These are phyloP conservation scores for Cylindroiulus punctatus DNA, from an alignment of 2,888 invertebrate genomes.

Conservation along the genomic window DNA sequence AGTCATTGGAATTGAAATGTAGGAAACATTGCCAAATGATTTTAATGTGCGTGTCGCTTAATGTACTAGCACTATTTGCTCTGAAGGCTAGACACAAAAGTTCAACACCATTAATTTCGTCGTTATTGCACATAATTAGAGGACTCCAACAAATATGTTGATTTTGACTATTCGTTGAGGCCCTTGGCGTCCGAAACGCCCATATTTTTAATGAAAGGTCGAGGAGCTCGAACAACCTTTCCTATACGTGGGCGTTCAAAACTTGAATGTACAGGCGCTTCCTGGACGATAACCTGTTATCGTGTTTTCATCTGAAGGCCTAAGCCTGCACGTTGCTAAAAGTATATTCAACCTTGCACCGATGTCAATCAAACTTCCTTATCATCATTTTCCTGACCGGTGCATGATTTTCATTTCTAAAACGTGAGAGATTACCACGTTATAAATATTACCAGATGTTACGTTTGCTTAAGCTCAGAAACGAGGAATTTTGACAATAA, in stretches of 20 bases:
- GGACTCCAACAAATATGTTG: neutral
- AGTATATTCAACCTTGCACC: conserved; percentile 43
- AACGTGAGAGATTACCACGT: conserved; percentile 43
- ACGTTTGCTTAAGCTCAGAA: neutral
- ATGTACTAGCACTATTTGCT: neutral
- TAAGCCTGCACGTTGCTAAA: conserved; percentile 1
- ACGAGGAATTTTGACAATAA: conserved; percentile 41
- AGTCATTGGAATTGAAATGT: neutral
- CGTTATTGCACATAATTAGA: conserved; percentile 44
- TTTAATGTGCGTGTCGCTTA: neutral
- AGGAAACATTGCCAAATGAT: neutral
- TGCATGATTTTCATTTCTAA: conserved; percentile 43
- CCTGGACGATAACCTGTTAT: conserved; percentile 47
- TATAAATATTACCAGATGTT: conserved; percentile 34
- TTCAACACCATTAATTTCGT: conserved; percentile 6
- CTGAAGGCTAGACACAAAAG: conserved; percentile 19
- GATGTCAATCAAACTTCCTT: conserved; percentile 45
- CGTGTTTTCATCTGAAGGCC: conserved; percentile 21
- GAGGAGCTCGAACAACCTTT: neutral
- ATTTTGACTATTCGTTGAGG: neutral
- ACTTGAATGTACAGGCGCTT: neutral
- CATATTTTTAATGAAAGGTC: conserved; percentile 11
- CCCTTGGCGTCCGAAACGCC: neutral
- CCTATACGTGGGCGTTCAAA: neutral
- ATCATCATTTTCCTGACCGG: conserved; percentile 13